Conservation (phyloP, 2,888 invertebrate genomes). For the Odontomyia ornata region DNA sequence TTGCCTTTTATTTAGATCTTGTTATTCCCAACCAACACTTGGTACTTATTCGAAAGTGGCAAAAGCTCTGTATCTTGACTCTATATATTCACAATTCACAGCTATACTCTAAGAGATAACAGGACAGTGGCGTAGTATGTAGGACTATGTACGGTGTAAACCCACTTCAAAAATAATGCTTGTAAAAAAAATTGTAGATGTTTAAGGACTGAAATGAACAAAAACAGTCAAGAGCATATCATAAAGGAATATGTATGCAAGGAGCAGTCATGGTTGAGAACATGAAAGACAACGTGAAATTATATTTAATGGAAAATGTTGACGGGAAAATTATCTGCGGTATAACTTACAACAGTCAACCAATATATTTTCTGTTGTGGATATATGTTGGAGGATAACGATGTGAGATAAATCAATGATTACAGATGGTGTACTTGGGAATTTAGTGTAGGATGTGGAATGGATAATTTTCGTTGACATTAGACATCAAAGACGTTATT, state of each 20-base stretch:
- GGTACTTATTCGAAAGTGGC: not conserved
- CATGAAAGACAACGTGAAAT: constrained; percentile 22
- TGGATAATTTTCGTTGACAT: too few relatives aligned
- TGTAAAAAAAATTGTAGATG: not conserved
- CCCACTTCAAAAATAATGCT: too few relatives aligned
- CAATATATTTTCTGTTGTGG: too few relatives aligned
- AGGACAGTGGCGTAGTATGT: too few relatives aligned
- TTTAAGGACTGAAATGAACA: not conserved
- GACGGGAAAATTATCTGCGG: not conserved
- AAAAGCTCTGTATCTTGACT: not conserved
- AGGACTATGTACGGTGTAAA: too few relatives aligned
- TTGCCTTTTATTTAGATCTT: constrained; percentile 34
- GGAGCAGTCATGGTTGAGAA: not conserved
- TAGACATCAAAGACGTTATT: too few relatives aligned
- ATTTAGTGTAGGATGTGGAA: too few relatives aligned
- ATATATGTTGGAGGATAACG: too few relatives aligned
- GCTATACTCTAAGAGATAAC: too few relatives aligned
- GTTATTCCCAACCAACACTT: not conserved
- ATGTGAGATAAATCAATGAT: too few relatives aligned
- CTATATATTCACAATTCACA: not conserved
- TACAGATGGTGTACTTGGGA: too few relatives aligned
- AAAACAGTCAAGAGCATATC: not conserved
- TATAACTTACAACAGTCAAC: not conserved
- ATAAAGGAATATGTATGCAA: not conserved
- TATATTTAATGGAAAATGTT: constrained; percentile 29